Conservation (phyloP, 2,888 invertebrate genomes). For the Fragum whitleyi region DNA sequence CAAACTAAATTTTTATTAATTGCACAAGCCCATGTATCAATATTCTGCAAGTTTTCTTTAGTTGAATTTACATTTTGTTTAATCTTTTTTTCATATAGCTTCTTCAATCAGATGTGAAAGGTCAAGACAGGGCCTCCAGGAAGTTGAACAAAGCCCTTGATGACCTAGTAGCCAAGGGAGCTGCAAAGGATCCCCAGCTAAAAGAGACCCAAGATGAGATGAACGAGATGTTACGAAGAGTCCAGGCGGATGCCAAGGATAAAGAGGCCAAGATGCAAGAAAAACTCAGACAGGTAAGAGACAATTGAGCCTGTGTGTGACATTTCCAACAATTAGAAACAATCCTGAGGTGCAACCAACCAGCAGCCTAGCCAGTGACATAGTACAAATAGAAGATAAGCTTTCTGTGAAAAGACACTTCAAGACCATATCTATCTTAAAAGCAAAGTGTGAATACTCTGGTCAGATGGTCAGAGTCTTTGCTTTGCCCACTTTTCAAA, state of each 20-base stretch:
- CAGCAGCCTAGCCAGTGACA: no score
- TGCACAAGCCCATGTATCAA: no score
- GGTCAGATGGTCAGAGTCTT: no score
- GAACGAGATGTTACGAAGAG: constrained; percentile 79
- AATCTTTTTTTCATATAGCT: constrained; percentile 68
- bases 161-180: constrained; percentile 70
- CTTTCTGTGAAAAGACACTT: background rate
- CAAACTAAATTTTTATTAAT: no score
- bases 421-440: no score
- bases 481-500: no score
- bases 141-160: constrained; percentile 82
- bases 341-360: no score
- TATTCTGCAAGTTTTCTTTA: no score
- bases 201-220: constrained; percentile 80
- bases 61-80: background rate
- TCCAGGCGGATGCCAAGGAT: constrained; percentile 80
- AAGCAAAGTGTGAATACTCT: no score
- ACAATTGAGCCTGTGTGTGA: no score
- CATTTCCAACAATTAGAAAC: no score
- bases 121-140: constrained; percentile 79
- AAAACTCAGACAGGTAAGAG: constrained; percentile 83
- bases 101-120: constrained; percentile 80
- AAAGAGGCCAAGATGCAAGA: constrained; percentile 84
- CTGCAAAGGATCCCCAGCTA: constrained; percentile 69
- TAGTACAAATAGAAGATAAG: no score